These are phyloP conservation scores for Dolichotis patagonum DNA, from an alignment of 2,113 vertebrate genomes.

Conservation along the genomic window DNA sequence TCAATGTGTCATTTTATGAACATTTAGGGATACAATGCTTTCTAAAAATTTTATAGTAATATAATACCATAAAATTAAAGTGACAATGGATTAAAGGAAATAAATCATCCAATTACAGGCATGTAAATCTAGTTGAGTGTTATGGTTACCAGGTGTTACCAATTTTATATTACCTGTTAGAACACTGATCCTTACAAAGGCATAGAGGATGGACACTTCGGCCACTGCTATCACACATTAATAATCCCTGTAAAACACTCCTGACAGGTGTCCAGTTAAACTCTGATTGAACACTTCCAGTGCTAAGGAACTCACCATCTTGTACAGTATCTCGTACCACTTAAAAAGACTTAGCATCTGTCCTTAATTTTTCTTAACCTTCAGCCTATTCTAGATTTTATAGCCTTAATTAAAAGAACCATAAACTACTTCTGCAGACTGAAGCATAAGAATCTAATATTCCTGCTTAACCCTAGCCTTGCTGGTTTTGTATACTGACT, in stretches of 20 bases:
- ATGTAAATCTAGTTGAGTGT: neutral
- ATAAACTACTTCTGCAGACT: conserved; percentile 46
- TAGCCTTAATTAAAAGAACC: conserved; percentile 34
- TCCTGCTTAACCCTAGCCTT: conserved; percentile 24
- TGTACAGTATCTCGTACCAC: neutral
- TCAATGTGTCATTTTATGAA: neutral
- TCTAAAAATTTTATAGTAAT: neutral
- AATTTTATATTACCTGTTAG: conserved; percentile 23
- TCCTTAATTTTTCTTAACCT: conserved; percentile 33
- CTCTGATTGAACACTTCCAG: conserved; percentile 17
- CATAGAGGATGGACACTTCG: neutral
- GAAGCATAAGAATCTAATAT: neutral
- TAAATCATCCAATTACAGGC: neutral
- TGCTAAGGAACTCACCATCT: neutral
- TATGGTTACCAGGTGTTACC: neutral
- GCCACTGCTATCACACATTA: neutral
- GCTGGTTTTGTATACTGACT: neutral
- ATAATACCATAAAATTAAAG: neutral
- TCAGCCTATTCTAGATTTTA: conserved; percentile 33
- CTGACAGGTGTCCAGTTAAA: conserved; percentile 52
- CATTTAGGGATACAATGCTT: neutral
- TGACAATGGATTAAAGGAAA: neutral
- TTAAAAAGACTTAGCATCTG: conserved; percentile 40
- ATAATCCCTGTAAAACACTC: conserved; percentile 6
- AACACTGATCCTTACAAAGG: neutral